Evolutionary conservation across 2,797 vertebrate species (phyloP).

Genomic region (Parambassis ranga): DNA sequence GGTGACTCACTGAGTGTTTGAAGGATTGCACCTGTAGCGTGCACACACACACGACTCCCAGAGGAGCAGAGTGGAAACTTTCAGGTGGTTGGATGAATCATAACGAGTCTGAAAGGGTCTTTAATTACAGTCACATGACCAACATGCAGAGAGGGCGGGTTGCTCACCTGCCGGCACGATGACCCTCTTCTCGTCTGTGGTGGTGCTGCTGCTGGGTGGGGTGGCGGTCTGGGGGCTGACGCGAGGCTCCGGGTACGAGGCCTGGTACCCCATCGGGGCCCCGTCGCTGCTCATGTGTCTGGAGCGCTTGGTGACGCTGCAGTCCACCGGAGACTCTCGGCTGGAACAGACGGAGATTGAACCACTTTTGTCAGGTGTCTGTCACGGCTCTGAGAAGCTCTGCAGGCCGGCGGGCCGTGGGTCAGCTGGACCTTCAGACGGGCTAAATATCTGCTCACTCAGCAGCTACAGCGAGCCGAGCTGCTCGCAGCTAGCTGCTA

Average conservation of each 20-base stretch:
- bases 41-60: too few relatives aligned
- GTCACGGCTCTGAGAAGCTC: background rate
- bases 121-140: too few relatives aligned
- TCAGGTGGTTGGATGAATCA: fast-evolving
- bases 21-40: background rate
- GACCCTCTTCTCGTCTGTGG: constrained; percentile 86
- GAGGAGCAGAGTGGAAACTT: too few relatives aligned
- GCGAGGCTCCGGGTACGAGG: constrained; percentile 77
- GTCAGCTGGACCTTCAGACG: too few relatives aligned
- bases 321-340: constrained; percentile 83
- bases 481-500: too few relatives aligned
- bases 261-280: constrained; percentile 74
- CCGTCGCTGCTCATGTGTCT: constrained; percentile 81
- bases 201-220: constrained; percentile 70
- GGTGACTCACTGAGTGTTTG: constrained; percentile 55
- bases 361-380: background rate
- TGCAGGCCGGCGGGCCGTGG: too few relatives aligned
- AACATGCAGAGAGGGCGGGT: too few relatives aligned
- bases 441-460: too few relatives aligned
- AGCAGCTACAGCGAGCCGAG: too few relatives aligned
- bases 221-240: constrained; percentile 74
- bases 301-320: constrained; percentile 78
- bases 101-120: too few relatives aligned
- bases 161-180: constrained; percentile 84
- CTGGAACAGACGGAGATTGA: constrained; percentile 25